Percentiles rank a stretch among this genome's conserved stretches.
Conservation (phyloP, 2,113 vertebrate genomes). For the Callochromis pleurospilus region DNA sequence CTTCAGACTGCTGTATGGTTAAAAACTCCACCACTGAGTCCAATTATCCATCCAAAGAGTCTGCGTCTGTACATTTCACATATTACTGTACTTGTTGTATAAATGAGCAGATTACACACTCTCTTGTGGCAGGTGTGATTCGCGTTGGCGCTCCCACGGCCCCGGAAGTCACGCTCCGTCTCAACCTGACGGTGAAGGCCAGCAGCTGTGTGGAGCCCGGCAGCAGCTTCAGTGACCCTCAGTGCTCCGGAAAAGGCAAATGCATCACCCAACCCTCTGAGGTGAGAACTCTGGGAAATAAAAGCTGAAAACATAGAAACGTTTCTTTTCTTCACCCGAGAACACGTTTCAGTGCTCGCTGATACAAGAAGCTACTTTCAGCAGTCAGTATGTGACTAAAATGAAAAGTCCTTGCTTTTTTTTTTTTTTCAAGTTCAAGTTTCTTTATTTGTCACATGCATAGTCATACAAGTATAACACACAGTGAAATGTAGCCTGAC, state of each 20-base stretch:
- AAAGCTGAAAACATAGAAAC: neutral
- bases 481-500: too few relatives aligned
- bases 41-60: neutral
- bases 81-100: neutral
- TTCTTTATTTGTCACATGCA: too few relatives aligned
- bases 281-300: constrained; percentile 65
- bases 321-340: neutral
- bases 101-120: neutral
- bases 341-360: neutral
- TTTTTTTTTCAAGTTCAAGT: too few relatives aligned
- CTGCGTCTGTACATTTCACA: neutral
- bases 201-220: constrained; percentile 80
- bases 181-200: constrained; percentile 86
- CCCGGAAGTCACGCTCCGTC: constrained; percentile 83
- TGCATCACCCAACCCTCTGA: constrained; percentile 83
- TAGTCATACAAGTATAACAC: too few relatives aligned
- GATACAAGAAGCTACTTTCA: neutral
- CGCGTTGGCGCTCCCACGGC: constrained; percentile 61
- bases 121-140: constrained; percentile 57
- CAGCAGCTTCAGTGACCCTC: constrained; percentile 69
- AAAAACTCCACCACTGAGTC: neutral
- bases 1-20: neutral
- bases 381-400: neutral
- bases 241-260: constrained; percentile 85
- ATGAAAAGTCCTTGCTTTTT: neutral